Base-by-base conservation (phyloP, 2,797 vertebrate species). In the Spinus pinus region DNA sequence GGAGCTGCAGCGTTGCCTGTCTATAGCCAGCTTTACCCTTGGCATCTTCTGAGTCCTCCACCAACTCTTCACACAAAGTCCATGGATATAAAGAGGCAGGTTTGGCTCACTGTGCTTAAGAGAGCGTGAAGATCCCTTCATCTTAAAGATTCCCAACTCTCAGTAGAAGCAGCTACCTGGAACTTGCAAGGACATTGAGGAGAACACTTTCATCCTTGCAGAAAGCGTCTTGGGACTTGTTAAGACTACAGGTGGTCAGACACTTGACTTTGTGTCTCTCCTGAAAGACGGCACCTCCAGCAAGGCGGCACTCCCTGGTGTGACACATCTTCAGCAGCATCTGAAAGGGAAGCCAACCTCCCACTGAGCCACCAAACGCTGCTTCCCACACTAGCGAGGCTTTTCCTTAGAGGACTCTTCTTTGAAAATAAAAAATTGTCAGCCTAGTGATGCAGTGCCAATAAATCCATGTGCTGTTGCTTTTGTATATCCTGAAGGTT, bases 181-280 rank as follows among this genome's bases (percentile, higher is more conserved):
- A 85, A 81, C 56, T 61, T 53, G 88, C 71, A 92, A 96, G 83
- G 96, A 95, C 92, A 86, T 28, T 2, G 51, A 95, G 90, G 53
- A 96, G 90, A 92, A 94, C 94, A 82, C 94, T 94, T 95, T 95
- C 57, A 96, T 96, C 94, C 92, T 82, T 87, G 64, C 51, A 60
- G 70, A 35, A 75, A 90, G 75, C 2, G 5, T 81, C 91, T 93
- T 94, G 92, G 91, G 94, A 95, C 94, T 96, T 94, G 94, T 96
- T 96, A 95, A 11, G 58, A 73, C 92, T 92, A 84, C 81, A 92
- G 80, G 92, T 97, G 94, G 75, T 58, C 92, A 88, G 89, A 70
- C 58, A 87, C 92, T 92, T 84, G 91, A 95, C 89, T 97, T 92
- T 88, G 73, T 66, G 62, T 56, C 54, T 96, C 87, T 95, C 72